Evolutionary conservation across 2,113 vertebrate species (phyloP).

Genomic region (Nanorana parkeri): DNA sequence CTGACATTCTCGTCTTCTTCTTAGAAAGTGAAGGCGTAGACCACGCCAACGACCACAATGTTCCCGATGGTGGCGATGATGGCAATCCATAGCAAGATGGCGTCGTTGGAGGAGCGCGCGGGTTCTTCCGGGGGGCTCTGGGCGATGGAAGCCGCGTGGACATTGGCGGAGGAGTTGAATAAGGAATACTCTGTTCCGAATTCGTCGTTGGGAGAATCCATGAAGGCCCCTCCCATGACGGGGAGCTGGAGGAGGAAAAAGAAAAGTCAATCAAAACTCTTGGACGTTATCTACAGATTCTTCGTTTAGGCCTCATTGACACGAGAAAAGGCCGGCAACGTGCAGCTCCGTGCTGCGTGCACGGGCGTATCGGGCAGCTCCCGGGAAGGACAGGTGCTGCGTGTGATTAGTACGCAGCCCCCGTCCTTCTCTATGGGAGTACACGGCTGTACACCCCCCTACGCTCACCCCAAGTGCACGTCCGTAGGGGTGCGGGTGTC

Average conservation of each 20-base stretch:
- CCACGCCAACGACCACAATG: constrained; percentile 95
- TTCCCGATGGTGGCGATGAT: constrained; percentile 96
- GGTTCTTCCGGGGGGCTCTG: constrained; percentile 84
- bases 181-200: constrained; percentile 94
- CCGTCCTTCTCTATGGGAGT: too few relatives aligned
- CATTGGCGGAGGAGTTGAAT: constrained; percentile 93
- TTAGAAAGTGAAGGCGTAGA: constrained; percentile 98
- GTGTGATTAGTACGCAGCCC: too few relatives aligned
- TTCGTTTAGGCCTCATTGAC: too few relatives aligned
- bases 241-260: constrained; percentile 83
- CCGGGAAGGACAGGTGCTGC: too few relatives aligned
- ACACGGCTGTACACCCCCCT: too few relatives aligned
- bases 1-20: constrained; percentile 41
- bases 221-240: constrained; percentile 96
- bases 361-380: too few relatives aligned
- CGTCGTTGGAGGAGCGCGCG: constrained; percentile 88
- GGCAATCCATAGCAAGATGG: constrained; percentile 96
- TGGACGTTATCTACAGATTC: too few relatives aligned
- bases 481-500: too few relatives aligned
- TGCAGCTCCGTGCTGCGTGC: too few relatives aligned
- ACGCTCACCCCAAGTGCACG: too few relatives aligned
- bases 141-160: constrained; percentile 80
- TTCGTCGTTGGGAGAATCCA: constrained; percentile 96
- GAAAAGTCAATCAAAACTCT: not conserved
- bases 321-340: too few relatives aligned